Conservation (phyloP, 2,113 vertebrate species). For the Microtus oregoni region DNA sequence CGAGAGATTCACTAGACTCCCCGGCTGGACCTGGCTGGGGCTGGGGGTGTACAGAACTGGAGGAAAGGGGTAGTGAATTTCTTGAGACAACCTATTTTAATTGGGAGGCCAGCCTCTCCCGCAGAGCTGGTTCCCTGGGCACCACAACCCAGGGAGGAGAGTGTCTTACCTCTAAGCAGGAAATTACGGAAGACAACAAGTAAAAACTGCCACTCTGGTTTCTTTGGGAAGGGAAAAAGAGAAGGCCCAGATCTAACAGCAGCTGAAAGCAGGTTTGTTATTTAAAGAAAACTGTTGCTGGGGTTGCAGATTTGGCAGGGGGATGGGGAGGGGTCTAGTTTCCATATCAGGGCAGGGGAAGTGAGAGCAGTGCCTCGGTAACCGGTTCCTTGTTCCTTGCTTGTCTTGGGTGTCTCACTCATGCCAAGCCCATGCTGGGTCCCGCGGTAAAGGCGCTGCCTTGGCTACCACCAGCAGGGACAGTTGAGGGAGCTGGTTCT, state of each 20-base stretch:
- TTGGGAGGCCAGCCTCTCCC: conserved; percentile 25
- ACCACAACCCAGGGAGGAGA: background rate
- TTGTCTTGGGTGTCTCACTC: background rate
- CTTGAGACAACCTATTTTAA: conserved; percentile 25
- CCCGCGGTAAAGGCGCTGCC: background rate
- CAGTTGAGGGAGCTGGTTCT: background rate
- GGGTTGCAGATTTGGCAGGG: background rate
- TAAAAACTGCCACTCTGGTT: conserved; percentile 55
- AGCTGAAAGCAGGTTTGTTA: background rate
- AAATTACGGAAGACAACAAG: conserved; percentile 75
- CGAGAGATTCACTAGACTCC: background rate
- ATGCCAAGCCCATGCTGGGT: background rate
- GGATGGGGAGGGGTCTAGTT: background rate
- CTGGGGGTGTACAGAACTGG: rapidly evolving
- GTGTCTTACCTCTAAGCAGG: conserved; percentile 34
- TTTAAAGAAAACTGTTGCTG: background rate
- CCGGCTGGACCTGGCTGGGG: rapidly evolving
- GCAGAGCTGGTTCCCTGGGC: background rate
- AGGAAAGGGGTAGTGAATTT: background rate
- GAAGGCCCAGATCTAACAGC: background rate
- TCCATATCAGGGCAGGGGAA: background rate
- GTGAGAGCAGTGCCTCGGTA: rapidly evolving
- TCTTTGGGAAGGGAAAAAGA: conserved; percentile 17
- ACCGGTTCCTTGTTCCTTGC: background rate
- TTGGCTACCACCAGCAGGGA: background rate